Percentiles rank a stretch among this genome's conserved stretches.
phyloP scores from a whole-genome alignment of 1,140 invertebrate genomes.

The Asobara japonica region DNA sequence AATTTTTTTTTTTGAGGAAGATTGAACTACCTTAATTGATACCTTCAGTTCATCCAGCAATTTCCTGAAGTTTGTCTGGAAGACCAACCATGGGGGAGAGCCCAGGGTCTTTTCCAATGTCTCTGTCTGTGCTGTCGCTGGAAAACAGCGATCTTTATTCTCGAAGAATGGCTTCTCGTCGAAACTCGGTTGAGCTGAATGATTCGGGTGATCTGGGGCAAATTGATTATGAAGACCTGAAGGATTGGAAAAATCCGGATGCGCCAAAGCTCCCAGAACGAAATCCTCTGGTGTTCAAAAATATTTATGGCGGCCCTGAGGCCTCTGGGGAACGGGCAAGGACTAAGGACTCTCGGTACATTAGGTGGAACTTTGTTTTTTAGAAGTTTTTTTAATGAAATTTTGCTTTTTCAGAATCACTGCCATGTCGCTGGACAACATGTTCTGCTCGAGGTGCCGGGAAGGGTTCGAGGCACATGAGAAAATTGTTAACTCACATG shows the following conservation, averaged over 20 bases:
- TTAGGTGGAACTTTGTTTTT: neutral
- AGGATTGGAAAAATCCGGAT: slow-evolving; percentile 33
- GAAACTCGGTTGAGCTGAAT: neutral
- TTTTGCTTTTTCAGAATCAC: slow-evolving; percentile 70
- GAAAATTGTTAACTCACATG: slow-evolving; percentile 98
- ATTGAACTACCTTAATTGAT: too few species aligned
- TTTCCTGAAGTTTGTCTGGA: too few species aligned
- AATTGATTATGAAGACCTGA: slow-evolving; percentile 41
- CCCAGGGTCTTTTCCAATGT: slow-evolving; percentile 40
- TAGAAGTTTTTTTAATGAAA: neutral
- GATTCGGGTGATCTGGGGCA: neutral
- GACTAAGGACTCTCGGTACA: slow-evolving; percentile 29
- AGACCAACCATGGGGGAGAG: slow-evolving; percentile 31
- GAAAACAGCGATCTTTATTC: slow-evolving; percentile 43
- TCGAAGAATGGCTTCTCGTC: slow-evolving; percentile 35
- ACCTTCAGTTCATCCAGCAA: too few species aligned
- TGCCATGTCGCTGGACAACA: slow-evolving; percentile 85
- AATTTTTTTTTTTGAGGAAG: too few species aligned
- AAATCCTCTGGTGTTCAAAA: slow-evolving; percentile 30
- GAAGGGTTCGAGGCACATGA: slow-evolving; percentile 95
- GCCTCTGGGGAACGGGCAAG: neutral
- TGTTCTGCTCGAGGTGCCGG: slow-evolving; percentile 93
- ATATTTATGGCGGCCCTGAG: slow-evolving; percentile 36
- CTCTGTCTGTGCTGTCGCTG: slow-evolving; percentile 37
- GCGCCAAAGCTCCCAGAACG: slow-evolving; percentile 25